A percentile compares a stretch with the other conserved stretches of the same genome.
Conservation (phyloP, 2,888 invertebrate genomes). For the Tyria jacobaeae region DNA sequence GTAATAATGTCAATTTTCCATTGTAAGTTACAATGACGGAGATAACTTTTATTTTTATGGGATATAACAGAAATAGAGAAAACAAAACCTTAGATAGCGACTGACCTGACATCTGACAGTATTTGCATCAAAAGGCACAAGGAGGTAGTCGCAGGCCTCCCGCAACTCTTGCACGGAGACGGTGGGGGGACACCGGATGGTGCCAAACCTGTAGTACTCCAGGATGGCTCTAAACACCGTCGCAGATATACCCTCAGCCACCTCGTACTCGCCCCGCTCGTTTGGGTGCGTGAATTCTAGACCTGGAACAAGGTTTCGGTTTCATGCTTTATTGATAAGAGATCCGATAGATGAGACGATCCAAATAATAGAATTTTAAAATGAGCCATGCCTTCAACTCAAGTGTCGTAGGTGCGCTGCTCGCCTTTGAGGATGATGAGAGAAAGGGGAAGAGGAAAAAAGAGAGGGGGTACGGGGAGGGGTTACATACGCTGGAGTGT, state of each 20-base stretch:
- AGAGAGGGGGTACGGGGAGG: too few relatives aligned
- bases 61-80: too few relatives aligned
- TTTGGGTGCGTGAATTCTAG: conserved; percentile 96
- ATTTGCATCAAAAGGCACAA: conserved; percentile 98
- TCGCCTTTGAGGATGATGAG: too few relatives aligned
- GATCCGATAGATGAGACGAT: too few relatives aligned
- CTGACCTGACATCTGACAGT: conserved; percentile 93
- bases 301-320: conserved; percentile 78
- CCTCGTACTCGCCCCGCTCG: conserved; percentile 98
- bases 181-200: conserved; percentile 97
- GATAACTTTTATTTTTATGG: too few relatives aligned
- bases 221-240: conserved; percentile 97
- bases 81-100: neutral
- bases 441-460: too few relatives aligned
- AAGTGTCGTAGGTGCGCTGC: too few relatives aligned
- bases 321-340: neutral
- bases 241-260: conserved; percentile 98
- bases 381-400: too few relatives aligned
- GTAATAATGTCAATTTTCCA: too few relatives aligned
- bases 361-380: too few relatives aligned
- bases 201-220: conserved; percentile 96
- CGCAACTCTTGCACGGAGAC: conserved; percentile 98
- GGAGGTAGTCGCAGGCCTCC: conserved; percentile 99
- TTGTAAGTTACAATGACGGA: too few relatives aligned
- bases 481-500: too few relatives aligned